Evolutionary conservation across 2,113 vertebrate genomes (phyloP).

Genomic region (Pteropus alecto): DNA sequence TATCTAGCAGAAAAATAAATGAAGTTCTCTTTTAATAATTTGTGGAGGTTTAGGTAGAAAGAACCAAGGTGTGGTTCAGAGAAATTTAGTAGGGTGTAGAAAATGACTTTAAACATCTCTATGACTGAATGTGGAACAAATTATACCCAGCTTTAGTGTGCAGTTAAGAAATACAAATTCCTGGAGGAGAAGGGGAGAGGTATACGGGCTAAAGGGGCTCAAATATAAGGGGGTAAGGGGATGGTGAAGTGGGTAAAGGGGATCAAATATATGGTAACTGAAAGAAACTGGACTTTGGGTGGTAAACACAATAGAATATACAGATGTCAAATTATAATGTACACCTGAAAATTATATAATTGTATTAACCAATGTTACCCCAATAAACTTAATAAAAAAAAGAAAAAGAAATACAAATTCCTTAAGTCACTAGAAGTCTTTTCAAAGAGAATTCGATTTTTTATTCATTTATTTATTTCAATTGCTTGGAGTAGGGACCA

Average conservation of each 20-base stretch:
- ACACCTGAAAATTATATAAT: no score
- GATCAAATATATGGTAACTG: no score
- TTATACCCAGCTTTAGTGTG: not conserved
- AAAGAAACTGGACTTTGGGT: no score
- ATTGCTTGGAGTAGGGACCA: not conserved
- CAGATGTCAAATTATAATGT: no score
- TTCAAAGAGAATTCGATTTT: not conserved
- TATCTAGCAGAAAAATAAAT: not conserved
- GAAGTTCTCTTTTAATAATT: not conserved
- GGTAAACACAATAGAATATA: no score
- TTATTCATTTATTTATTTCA: constrained; percentile 27
- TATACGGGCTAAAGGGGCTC: no score
- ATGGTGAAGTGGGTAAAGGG: no score
- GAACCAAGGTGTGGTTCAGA: not conserved
- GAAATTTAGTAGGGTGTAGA: not conserved
- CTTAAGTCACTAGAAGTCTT: not conserved
- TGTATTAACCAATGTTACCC: no score
- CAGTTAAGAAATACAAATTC: constrained; percentile 14
- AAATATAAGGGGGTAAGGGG: no score
- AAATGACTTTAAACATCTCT: not conserved
- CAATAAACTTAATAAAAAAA: no score
- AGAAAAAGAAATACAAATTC: not conserved
- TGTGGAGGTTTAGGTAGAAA: not conserved
- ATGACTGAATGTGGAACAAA: not conserved
- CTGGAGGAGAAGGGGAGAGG: no score